Evolutionary conservation across 2,113 vertebrate species (phyloP).

Genomic region (Cochlearius cochlearius): DNA sequence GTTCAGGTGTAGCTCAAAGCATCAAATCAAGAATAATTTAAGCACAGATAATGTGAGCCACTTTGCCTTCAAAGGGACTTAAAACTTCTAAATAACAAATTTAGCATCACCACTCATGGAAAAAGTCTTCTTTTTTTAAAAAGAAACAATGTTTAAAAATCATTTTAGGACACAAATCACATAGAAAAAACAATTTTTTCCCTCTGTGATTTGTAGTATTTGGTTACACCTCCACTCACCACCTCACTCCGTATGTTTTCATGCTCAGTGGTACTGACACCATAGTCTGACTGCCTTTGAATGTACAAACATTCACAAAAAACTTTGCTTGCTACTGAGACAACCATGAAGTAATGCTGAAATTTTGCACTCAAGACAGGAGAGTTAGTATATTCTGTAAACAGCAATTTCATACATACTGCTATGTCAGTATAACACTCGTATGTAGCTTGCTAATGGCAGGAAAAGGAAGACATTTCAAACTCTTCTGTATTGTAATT

Average conservation of each 20-base stretch:
- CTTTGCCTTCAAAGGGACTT: neutral
- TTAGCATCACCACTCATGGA: neutral
- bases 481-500: neutral
- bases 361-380: neutral
- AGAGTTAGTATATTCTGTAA: neutral
- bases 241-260: neutral
- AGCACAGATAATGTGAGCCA: neutral
- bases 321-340: neutral
- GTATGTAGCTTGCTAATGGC: neutral
- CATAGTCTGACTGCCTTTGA: neutral
- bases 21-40: neutral
- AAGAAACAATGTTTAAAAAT: neutral
- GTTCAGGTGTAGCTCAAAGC: neutral
- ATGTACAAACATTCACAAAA: neutral
- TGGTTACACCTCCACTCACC: neutral
- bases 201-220: neutral
- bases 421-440: neutral
- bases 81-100: neutral
- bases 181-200: fast-evolving
- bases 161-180: neutral
- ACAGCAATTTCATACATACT: neutral
- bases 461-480: neutral
- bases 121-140: neutral
- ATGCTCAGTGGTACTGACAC: neutral
- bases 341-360: neutral